Conservation (phyloP, 2,888 invertebrate species). For the Drosophila leonis region DNA sequence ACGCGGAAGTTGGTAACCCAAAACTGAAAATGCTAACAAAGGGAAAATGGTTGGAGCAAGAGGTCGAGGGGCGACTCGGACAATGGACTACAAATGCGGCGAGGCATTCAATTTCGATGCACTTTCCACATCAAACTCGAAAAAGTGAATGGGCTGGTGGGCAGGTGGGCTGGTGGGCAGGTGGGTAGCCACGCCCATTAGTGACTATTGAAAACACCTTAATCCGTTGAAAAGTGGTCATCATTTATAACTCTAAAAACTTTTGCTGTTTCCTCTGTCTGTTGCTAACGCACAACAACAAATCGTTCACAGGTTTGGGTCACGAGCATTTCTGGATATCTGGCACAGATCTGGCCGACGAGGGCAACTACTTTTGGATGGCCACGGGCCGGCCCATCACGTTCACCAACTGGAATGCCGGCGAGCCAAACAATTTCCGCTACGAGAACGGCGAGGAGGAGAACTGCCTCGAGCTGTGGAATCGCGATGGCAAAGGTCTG, state of each 20-base stretch:
- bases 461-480: slow-evolving; percentile 95
- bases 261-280: not conserved
- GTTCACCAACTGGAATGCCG: slow-evolving; percentile 97
- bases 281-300: not conserved
- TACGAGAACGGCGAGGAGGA: slow-evolving; percentile 96
- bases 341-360: slow-evolving; percentile 95
- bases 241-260: slow-evolving; percentile 12
- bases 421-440: slow-evolving; percentile 97
- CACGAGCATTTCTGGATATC: slow-evolving; percentile 97
- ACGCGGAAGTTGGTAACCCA: slow-evolving; percentile 76
- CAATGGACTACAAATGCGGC: slow-evolving; percentile 32
- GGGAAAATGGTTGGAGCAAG: not conserved
- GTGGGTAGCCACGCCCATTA: slow-evolving; percentile 28
- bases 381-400: slow-evolving; percentile 94
- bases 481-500: slow-evolving; percentile 95
- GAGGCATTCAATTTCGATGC: slow-evolving; percentile 52
- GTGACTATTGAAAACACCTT: not conserved
- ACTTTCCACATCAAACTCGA: slow-evolving; percentile 53
- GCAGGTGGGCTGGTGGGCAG: slow-evolving; percentile 18
- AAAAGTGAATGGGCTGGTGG: slow-evolving; percentile 55
- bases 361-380: slow-evolving; percentile 97
- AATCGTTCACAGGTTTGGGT: slow-evolving; percentile 89
- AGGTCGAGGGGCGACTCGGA: slow-evolving; percentile 18
- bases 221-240: slow-evolving; percentile 18
- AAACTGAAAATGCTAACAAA: slow-evolving; percentile 48